Evolutionary conservation across 1,140 invertebrate species (phyloP).

Genomic region (Ceratitis capitata): DNA sequence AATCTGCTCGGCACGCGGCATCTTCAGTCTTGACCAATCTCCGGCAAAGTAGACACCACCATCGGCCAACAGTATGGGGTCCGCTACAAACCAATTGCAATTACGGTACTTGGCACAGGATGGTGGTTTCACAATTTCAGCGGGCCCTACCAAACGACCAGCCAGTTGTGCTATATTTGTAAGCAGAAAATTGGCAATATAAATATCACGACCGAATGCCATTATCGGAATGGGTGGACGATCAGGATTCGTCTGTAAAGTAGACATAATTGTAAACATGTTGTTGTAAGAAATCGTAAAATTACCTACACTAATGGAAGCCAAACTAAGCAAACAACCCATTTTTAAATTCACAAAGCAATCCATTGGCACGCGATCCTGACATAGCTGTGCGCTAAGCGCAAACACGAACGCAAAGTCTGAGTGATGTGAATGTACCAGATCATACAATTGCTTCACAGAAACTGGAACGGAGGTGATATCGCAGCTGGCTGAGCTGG

Average conservation of each 20-base stretch:
- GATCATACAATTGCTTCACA: slow-evolving; percentile 46
- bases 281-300: background rate
- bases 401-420: slow-evolving; percentile 59
- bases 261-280: background rate
- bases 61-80: slow-evolving; percentile 54
- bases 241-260: slow-evolving; percentile 46
- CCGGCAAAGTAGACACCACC: slow-evolving; percentile 57
- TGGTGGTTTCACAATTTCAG: slow-evolving; percentile 48
- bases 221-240: slow-evolving; percentile 54
- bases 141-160: slow-evolving; percentile 52
- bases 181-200: slow-evolving; percentile 49
- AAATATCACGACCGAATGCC: slow-evolving; percentile 50
- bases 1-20: slow-evolving; percentile 47
- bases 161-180: slow-evolving; percentile 53
- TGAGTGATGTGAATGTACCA: slow-evolving; percentile 51
- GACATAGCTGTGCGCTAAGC: slow-evolving; percentile 53
- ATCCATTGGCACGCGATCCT: slow-evolving; percentile 57
- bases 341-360: slow-evolving; percentile 58
- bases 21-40: slow-evolving; percentile 55
- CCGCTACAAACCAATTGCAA: slow-evolving; percentile 51
- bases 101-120: slow-evolving; percentile 40
- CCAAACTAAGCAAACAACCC: slow-evolving; percentile 53
- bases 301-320: slow-evolving; percentile 45
- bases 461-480: slow-evolving; percentile 26
- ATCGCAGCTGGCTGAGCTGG: background rate